Conservation (phyloP, 1,140 invertebrate genomes). For the Zaprionus lachaisei region DNA sequence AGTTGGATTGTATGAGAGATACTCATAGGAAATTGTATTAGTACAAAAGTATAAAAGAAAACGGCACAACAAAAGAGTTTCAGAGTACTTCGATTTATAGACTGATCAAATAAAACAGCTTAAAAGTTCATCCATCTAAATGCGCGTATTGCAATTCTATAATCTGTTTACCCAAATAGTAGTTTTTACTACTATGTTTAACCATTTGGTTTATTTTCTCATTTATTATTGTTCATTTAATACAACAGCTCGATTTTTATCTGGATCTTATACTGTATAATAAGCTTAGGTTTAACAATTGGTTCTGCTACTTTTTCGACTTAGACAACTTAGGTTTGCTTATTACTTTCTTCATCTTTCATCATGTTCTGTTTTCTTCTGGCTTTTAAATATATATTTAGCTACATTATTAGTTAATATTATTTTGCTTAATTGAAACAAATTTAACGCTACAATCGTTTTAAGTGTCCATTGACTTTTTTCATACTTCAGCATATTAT, state of each 20-base stretch:
- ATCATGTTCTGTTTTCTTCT: constrained; percentile 5
- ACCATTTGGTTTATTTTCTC: constrained; percentile 40
- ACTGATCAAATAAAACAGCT: constrained; percentile 14
- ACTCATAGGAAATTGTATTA: constrained; percentile 44
- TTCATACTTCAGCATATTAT: constrained; percentile 78
- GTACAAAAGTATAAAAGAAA: constrained; percentile 82
- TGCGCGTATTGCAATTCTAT: constrained; percentile 1
- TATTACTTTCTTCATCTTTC: constrained; percentile 49
- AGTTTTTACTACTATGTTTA: constrained; percentile 23
- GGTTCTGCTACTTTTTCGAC: constrained; percentile 76
- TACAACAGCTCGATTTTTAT: constrained; percentile 76
- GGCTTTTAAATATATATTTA: constrained; percentile 56
- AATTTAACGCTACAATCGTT: constrained; percentile 70
- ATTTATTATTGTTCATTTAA: constrained; percentile 77
- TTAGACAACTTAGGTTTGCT: constrained; percentile 59
- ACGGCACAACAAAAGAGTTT: constrained; percentile 50
- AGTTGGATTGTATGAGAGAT: constrained; percentile 31
- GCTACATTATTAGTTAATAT: constrained; percentile 68
- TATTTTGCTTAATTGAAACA: constrained; percentile 55
- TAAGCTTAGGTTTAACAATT: constrained; percentile 80
- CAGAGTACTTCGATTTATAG: constrained; percentile 18
- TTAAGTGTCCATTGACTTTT: constrained; percentile 60
- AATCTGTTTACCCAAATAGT: constrained; percentile 8
- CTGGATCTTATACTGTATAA: constrained; percentile 45
- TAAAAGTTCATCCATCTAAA: constrained; percentile 1